These are phyloP conservation scores for Hyphantria cunea DNA, from an alignment of 1,140 invertebrate genomes.

Conservation along the genomic window DNA sequence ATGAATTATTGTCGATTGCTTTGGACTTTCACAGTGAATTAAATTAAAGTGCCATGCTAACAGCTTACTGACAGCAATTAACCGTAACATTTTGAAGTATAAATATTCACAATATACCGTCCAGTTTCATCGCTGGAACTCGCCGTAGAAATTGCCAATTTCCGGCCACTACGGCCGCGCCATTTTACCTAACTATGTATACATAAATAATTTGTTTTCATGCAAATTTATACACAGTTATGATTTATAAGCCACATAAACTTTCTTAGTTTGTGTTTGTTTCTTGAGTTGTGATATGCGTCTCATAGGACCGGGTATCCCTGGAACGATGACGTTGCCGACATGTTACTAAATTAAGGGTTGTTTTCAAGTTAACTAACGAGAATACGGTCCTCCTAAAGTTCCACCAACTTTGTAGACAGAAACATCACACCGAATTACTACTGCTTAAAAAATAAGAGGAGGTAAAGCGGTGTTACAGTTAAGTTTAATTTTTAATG, in stretches of 20 bases:
- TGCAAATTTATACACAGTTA: slow-evolving; percentile 24
- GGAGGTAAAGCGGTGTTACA: too few species aligned
- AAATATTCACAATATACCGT: slow-evolving; percentile 29
- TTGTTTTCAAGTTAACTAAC: too few species aligned
- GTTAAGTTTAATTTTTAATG: too few species aligned
- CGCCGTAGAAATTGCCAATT: slow-evolving; percentile 66
- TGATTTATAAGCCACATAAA: slow-evolving; percentile 16
- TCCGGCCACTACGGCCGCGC: slow-evolving; percentile 44
- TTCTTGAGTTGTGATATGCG: slow-evolving; percentile 6
- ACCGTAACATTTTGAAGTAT: slow-evolving; percentile 26
- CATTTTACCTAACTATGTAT: slow-evolving; percentile 33
- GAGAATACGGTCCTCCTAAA: too few species aligned
- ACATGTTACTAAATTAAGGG: too few species aligned
- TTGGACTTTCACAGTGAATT: slow-evolving; percentile 10
- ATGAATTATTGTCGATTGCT: not conserved
- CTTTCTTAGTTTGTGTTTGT: slow-evolving; percentile 18
- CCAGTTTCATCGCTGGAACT: slow-evolving; percentile 38
- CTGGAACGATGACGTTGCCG: too few species aligned
- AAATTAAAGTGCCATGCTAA: slow-evolving; percentile 24
- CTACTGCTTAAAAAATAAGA: too few species aligned
- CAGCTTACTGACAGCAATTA: slow-evolving; percentile 26
- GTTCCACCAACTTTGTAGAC: too few species aligned
- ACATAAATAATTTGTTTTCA: slow-evolving; percentile 41
- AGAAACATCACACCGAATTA: too few species aligned
- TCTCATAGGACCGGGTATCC: not conserved